Base-by-base conservation (phyloP, 2,113 vertebrate species). In the Tychaedon coryphoeus region DNA sequence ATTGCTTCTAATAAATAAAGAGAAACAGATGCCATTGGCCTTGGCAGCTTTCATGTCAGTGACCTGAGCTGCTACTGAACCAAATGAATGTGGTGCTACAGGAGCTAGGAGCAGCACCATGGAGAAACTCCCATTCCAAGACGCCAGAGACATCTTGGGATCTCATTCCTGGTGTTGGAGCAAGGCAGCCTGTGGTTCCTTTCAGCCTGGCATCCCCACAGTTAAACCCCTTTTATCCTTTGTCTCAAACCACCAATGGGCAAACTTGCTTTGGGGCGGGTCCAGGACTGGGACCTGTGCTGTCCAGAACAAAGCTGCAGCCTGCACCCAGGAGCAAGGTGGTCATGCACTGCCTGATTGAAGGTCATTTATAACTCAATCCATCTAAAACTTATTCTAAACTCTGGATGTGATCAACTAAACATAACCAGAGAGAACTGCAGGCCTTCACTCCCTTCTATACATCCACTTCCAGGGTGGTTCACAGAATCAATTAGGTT, bases 1-100 rank as follows among this genome's bases (percentile, higher is more conserved):
- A 95, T 79, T 74, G 34, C 72, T 80, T 76, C 79, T 56, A 80
- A 91, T 75, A 92, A 91, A 92, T 73, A 80, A 79, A 70, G 47
- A 85, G 31, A 82, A 91, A 70, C 36, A 74, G 75, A 85, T 54
- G 60, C 45, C 78, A 60, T 51, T 73, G 73, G 64, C 56, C 34
- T 64, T 64, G 60, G 61, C 23, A 85, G 48, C 31, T 91, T 89
- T 78, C 79, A 40, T 12, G 13, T 48, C 71, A 80, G 56, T n/a
- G 19, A 51, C 50, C n/a, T 2, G 0, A 77, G 61, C 67, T 88
- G 71, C 45, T 65, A 2, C 60, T 18, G 7, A 85, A 36, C 48
- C 40, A 48, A 45, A 70, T 3, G 19, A 71, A 22, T 0, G 1
- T 13, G 28, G 31, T 45, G 26, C 72, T 40, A n/a, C 25, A 57